Evolutionary conservation across 2,113 vertebrate genomes (phyloP).

Genomic region (Lepus europaeus): DNA sequence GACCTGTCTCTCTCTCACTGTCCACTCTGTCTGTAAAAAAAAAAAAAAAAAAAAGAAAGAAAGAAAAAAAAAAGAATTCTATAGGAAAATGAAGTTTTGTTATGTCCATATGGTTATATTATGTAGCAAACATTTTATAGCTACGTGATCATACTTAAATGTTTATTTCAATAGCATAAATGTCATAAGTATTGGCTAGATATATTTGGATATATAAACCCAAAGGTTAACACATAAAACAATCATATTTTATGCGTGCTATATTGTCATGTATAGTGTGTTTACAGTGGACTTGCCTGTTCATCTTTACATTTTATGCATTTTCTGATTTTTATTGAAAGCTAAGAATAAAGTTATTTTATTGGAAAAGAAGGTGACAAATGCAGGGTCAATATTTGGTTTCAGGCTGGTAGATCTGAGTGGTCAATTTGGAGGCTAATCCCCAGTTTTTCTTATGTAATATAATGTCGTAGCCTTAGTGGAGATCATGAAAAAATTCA

Average conservation of each 20-base stretch:
- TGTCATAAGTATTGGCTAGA: background rate
- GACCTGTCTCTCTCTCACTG: too few relatives aligned
- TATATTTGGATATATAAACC: background rate
- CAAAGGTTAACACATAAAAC: background rate
- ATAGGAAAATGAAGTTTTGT: background rate
- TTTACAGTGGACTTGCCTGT: background rate
- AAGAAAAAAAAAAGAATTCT: background rate
- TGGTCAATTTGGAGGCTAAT: background rate
- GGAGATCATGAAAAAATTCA: background rate
- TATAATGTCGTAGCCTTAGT: background rate
- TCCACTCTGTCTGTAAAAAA: too few relatives aligned
- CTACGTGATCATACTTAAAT: background rate
- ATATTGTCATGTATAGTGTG: background rate
- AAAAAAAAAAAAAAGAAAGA: background rate
- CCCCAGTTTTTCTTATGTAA: background rate
- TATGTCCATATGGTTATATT: background rate
- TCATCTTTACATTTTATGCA: background rate
- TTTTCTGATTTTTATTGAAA: slow-evolving; percentile 2
- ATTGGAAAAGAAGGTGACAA: background rate
- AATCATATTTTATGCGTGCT: background rate
- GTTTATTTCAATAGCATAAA: background rate
- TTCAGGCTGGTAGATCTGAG: background rate
- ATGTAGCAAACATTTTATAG: background rate
- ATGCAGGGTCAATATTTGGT: background rate
- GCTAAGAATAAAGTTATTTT: background rate